These are phyloP conservation scores for Pycnomerus fuliginosus DNA, from an alignment of 2,888 invertebrate genomes.

Conservation along the genomic window DNA sequence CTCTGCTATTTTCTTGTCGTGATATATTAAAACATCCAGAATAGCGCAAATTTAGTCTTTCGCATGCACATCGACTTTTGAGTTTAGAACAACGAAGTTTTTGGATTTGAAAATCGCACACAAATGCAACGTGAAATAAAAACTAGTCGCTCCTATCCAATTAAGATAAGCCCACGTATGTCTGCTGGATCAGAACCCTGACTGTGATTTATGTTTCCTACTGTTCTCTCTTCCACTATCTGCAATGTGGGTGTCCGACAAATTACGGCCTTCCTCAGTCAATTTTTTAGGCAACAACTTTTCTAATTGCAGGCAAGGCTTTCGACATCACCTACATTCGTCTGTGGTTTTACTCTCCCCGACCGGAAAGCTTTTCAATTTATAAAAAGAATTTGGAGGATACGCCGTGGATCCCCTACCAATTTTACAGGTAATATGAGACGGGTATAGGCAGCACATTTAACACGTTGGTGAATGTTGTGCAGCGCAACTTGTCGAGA, in stretches of 20 bases:
- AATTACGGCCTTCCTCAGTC: conserved; percentile 18
- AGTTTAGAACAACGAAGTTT: too few species aligned
- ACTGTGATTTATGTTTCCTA: conserved; percentile 26
- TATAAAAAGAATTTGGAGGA: conserved; percentile 80
- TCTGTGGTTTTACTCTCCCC: conserved; percentile 89
- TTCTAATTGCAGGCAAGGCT: conserved; percentile 74
- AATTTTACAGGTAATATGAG: conserved; percentile 72
- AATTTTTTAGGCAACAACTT: conserved; percentile 1
- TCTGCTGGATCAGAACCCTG: conserved; percentile 17
- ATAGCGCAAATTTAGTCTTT: too few species aligned
- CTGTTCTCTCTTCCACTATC: conserved; percentile 22
- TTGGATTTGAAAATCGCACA: too few species aligned
- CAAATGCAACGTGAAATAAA: too few species aligned
- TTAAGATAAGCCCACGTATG: conserved; percentile 20
- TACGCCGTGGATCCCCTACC: conserved; percentile 85
- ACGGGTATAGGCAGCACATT: conserved; percentile 7
- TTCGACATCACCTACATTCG: conserved; percentile 97
- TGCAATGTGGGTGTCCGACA: conserved; percentile 18
- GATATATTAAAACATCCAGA: too few species aligned
- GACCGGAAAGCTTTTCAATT: conserved; percentile 96
- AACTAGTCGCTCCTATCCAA: too few species aligned
- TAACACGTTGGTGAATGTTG: conserved; percentile 21
- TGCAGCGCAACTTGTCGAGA: conserved; percentile 86
- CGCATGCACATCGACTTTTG: too few species aligned
- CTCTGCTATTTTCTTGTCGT: too few species aligned